A percentile compares a stretch with the other conserved stretches of the same genome.
Evolutionary conservation across 2,113 vertebrate species (phyloP).

Genomic region (Vidua macroura): DNA sequence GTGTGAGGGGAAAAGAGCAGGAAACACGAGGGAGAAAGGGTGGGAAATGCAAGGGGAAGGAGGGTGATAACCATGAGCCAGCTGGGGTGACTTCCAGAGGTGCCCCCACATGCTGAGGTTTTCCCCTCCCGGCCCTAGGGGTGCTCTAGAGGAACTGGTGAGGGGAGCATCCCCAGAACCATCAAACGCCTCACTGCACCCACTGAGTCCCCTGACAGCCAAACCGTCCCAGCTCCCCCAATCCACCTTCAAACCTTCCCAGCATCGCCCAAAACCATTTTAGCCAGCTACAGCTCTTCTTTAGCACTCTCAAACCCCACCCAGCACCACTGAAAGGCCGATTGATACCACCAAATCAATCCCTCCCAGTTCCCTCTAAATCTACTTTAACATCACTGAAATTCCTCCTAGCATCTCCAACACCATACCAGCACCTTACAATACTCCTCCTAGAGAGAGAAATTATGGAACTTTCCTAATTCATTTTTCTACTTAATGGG

Average conservation of each 20-base stretch:
- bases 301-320: background rate
- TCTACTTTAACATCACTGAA: background rate
- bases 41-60: background rate
- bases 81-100: background rate
- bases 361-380: background rate
- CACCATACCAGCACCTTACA: background rate
- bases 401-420: background rate
- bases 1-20: accelerated
- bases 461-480: background rate
- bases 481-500: background rate
- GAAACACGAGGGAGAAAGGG: background rate
- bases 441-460: background rate
- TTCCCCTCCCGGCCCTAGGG: background rate
- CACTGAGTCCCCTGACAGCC: background rate
- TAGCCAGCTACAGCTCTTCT: background rate
- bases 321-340: background rate
- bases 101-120: background rate
- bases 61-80: background rate
- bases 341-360: background rate
- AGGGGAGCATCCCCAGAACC: background rate
- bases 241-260: background rate
- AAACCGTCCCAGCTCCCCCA: background rate
- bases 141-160: background rate
- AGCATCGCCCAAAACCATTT: background rate
- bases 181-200: background rate